These are phyloP conservation scores for Syngnathus typhle DNA, from an alignment of 2,113 vertebrate genomes.

Conservation along the genomic window DNA sequence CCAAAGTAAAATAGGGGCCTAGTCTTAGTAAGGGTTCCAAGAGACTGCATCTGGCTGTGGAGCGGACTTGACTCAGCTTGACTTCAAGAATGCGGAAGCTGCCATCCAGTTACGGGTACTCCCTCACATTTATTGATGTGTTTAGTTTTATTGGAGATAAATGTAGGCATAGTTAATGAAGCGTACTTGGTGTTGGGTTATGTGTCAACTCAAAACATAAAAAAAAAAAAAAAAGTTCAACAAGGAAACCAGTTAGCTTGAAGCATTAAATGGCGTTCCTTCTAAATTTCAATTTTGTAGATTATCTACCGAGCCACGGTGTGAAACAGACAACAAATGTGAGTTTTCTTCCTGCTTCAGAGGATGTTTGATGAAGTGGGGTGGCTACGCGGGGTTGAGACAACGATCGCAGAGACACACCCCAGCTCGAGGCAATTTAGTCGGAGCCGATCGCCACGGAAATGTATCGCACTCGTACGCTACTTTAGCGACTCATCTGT, in stretches of 20 bases:
- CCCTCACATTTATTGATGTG: no score
- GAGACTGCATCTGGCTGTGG: constrained; percentile 7
- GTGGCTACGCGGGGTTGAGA: constrained; percentile 5
- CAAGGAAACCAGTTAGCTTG: constrained; percentile 1
- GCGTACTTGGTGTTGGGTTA: background rate
- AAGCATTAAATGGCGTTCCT: background rate
- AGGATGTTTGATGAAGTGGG: background rate
- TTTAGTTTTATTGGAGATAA: background rate
- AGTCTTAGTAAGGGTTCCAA: background rate
- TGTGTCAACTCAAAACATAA: background rate
- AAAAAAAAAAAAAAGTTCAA: background rate
- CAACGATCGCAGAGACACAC: constrained; percentile 53
- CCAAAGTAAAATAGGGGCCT: no score
- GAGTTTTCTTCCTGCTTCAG: background rate
- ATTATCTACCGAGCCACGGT: background rate
- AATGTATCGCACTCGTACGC: background rate
- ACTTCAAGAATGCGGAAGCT: constrained; percentile 62
- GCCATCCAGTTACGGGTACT: background rate
- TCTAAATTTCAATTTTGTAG: background rate
- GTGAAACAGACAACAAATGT: background rate
- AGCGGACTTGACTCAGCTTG: constrained; percentile 51
- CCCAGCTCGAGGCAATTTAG: constrained; percentile 40
- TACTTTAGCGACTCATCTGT: fast-evolving
- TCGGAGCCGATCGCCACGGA: background rate
- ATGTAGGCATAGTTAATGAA: no score